phyloP scores from a whole-genome alignment of 30 jellyfish, hydroid and myxozoan genomes.

The Pseudorhiza aurosa region DNA sequence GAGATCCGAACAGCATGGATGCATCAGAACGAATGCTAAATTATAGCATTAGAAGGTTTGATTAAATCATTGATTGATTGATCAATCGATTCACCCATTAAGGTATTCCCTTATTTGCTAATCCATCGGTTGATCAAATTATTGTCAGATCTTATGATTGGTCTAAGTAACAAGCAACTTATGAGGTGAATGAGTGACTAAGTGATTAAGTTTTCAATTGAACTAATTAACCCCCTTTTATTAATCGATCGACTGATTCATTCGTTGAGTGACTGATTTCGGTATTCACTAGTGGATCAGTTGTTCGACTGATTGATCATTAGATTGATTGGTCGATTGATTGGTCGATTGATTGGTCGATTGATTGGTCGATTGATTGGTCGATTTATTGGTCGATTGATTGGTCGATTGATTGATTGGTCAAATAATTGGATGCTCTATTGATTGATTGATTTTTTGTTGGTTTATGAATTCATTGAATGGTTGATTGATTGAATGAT shows the following conservation, averaged over 20 bases:
- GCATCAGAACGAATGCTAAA: neutral
- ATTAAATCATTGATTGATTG: neutral
- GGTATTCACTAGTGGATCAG: neutral
- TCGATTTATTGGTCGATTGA: constrained; percentile 2
- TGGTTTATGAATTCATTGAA: no score
- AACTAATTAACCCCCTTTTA: no score
- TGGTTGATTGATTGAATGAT: constrained; percentile 1
- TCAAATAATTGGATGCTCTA: neutral
- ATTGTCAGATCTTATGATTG: no score
- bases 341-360: neutral
- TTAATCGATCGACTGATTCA: neutral
- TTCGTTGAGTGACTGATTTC: neutral
- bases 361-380: neutral
- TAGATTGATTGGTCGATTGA: neutral
- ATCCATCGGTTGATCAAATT: no score
- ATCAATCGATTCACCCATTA: no score
- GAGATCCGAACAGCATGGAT: neutral
- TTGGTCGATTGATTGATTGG: neutral
- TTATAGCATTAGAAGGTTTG: neutral
- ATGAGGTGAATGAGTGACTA: no score
- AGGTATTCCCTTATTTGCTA: no score
- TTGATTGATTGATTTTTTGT: neutral
- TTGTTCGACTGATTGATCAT: neutral
- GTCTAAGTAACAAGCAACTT: no score
- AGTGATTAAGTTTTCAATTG: no score